Conservation (phyloP, 2,113 vertebrate genomes). For the Coregonus clupeaformis region DNA sequence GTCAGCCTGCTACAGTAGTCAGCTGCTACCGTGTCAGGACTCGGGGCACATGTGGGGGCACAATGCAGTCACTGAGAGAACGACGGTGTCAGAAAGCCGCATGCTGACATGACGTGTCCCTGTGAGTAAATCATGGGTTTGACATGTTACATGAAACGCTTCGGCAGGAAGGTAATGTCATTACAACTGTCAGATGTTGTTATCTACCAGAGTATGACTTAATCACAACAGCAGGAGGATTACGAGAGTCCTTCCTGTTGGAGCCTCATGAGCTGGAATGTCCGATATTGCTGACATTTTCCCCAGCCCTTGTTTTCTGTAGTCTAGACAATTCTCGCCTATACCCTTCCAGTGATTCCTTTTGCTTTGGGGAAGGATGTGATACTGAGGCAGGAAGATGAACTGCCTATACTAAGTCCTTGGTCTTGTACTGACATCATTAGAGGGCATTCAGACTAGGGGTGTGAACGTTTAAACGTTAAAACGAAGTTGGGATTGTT, state of each 20-base stretch:
- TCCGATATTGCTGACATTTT: background rate
- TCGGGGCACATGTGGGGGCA: background rate
- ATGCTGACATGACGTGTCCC: background rate
- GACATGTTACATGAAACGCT: background rate
- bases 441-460: background rate
- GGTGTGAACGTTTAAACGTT: no score
- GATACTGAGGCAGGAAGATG: no score
- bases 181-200: background rate
- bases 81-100: background rate
- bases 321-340: background rate
- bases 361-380: no score
- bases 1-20: background rate
- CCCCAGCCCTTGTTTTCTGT: background rate
- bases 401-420: background rate
- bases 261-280: background rate
- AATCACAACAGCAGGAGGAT: no score
- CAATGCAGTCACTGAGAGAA: background rate
- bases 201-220: background rate
- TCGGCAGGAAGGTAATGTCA: background rate
- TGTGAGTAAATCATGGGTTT: background rate
- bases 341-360: background rate
- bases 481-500: no score
- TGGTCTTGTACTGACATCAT: background rate
- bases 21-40: background rate
- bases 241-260: background rate